Percentiles rank a stretch among this genome's conserved stretches.
These are phyloP conservation scores for Ochotona curzoniae DNA, from an alignment of 2,113 vertebrate species.

Conservation along the genomic window DNA sequence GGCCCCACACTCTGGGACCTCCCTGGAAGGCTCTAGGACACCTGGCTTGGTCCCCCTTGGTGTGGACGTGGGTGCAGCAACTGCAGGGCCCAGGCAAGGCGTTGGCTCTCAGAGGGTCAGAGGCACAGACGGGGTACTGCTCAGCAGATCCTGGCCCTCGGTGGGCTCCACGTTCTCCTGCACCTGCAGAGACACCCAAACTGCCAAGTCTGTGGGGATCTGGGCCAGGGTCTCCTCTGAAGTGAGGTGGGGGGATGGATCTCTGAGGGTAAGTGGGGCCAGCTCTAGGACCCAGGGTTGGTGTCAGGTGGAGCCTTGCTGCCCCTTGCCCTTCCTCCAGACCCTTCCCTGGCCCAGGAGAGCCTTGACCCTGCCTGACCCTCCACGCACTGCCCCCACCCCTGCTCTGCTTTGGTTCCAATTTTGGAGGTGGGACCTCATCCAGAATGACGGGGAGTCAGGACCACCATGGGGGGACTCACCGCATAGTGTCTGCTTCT, in stretches of 20 bases:
- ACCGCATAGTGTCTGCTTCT: constrained; percentile 78
- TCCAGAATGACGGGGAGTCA: neutral
- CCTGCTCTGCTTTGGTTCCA: neutral
- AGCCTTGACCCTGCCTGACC: too few species aligned
- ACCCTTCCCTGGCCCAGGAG: neutral
- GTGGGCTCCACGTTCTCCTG: rapidly evolving
- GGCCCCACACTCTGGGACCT: neutral
- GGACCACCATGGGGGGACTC: neutral
- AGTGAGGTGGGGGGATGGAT: neutral
- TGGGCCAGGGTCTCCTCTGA: neutral
- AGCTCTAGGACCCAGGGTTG: neutral
- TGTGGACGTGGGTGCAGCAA: neutral
- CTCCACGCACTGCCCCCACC: neutral
- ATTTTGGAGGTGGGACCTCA: neutral
- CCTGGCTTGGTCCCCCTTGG: neutral
- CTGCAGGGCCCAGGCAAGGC: rapidly evolving
- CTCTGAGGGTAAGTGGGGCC: neutral
- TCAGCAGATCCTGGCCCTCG: constrained; percentile 76
- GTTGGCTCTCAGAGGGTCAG: constrained; percentile 71
- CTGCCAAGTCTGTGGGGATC: neutral
- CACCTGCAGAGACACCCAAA: constrained; percentile 50
- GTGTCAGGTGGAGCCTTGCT: neutral
- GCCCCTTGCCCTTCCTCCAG: neutral
- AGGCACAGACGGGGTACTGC: constrained; percentile 1
- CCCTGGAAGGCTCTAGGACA: neutral